Percentiles rank a stretch among this genome's conserved stretches.
These are phyloP conservation scores for Orius laevigatus DNA, from an alignment of 1,140 invertebrate genomes.

Conservation along the genomic window DNA sequence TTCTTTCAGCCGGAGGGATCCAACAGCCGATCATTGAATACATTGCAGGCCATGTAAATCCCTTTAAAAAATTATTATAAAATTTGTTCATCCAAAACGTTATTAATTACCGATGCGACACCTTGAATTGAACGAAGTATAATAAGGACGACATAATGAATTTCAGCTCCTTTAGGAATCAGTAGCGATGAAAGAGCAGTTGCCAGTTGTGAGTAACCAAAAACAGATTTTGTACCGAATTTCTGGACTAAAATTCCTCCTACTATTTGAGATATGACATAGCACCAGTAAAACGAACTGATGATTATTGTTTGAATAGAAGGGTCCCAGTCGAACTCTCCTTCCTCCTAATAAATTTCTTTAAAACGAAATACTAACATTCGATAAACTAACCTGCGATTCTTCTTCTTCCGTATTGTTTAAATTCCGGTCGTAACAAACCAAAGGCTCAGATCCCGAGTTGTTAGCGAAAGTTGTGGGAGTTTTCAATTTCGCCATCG, in stretches of 20 bases:
- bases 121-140: conserved; percentile 45
- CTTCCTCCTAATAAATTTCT: conserved; percentile 26
- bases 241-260: conserved; percentile 57
- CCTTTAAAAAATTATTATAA: conserved; percentile 32
- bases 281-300: conserved; percentile 55
- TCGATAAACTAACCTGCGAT: neutral
- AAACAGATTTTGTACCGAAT: conserved; percentile 62
- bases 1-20: conserved; percentile 62
- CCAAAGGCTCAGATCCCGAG: conserved; percentile 17
- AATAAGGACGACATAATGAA: conserved; percentile 43
- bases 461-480: conserved; percentile 15
- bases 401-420: conserved; percentile 18
- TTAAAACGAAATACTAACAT: neutral
- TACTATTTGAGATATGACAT: conserved; percentile 49
- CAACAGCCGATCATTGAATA: conserved; percentile 69
- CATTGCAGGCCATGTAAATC: conserved; percentile 73
- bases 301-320: conserved; percentile 42
- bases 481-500: conserved; percentile 36
- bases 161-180: conserved; percentile 42
- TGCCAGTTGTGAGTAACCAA: conserved; percentile 50
- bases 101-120: conserved; percentile 39
- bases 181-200: conserved; percentile 50
- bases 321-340: conserved; percentile 43
- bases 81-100: conserved; percentile 1
- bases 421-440: conserved; percentile 20